Conservation (phyloP, 1,140 invertebrate species). For the Chlorops oryzae region DNA sequence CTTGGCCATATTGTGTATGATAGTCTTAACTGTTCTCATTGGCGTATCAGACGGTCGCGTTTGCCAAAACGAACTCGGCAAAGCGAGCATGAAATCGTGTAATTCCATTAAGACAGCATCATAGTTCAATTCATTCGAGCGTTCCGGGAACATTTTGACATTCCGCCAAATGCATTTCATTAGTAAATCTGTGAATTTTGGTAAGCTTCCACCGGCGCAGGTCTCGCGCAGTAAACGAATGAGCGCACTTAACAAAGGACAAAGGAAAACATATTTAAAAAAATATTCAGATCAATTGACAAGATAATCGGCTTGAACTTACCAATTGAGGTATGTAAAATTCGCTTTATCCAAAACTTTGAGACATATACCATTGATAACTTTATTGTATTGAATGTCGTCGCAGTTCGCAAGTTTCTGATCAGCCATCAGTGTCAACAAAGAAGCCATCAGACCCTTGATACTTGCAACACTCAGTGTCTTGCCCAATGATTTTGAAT, state of each 20-base stretch:
- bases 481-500: conserved; percentile 65
- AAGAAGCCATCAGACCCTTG: conserved; percentile 43
- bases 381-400: conserved; percentile 45
- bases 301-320: conserved; percentile 5
- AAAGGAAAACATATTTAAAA: no score
- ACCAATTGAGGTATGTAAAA: conserved; percentile 47
- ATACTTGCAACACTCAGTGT: conserved; percentile 39
- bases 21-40: conserved; percentile 81
- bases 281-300: no score
- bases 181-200: conserved; percentile 71
- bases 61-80: conserved; percentile 69
- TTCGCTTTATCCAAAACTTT: conserved; percentile 44
- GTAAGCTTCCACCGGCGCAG: conserved; percentile 56
- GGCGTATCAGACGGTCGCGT: conserved; percentile 66
- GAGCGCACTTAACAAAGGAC: conserved; percentile 58
- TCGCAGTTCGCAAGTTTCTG: conserved; percentile 39
- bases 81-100: conserved; percentile 69
- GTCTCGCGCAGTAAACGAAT: conserved; percentile 70
- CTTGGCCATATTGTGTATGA: conserved; percentile 79
- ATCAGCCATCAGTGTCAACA: conserved; percentile 43
- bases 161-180: conserved; percentile 88
- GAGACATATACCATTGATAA: conserved; percentile 46
- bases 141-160: conserved; percentile 64
- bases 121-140: conserved; percentile 65
- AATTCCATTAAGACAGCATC: conserved; percentile 69